phyloP scores from a whole-genome alignment of 2,797 vertebrate genomes.

The Cercopithecus mitis region DNA sequence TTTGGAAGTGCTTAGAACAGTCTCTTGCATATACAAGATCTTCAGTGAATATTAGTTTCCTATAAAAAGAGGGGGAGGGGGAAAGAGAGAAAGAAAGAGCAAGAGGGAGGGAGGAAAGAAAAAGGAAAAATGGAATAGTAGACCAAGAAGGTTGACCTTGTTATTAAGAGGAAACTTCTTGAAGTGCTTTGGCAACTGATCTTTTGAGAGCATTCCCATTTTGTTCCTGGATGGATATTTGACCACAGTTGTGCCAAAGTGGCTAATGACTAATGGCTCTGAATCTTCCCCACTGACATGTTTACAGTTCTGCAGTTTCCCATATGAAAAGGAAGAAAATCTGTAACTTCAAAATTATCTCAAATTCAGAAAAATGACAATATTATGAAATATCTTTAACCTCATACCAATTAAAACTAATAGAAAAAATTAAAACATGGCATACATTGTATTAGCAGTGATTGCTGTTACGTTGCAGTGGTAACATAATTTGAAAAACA shows the following conservation, averaged over 20 bases:
- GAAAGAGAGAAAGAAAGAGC: neutral
- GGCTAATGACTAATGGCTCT: slow-evolving; percentile 16
- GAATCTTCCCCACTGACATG: neutral
- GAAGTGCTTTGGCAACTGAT: slow-evolving; percentile 57
- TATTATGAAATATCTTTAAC: neutral
- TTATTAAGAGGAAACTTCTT: slow-evolving; percentile 55
- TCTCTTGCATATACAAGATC: neutral
- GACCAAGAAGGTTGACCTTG: slow-evolving; percentile 57
- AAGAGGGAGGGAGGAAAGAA: neutral
- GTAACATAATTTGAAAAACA: neutral
- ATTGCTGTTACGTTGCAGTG: neutral
- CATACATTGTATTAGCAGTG: neutral
- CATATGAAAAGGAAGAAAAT: neutral
- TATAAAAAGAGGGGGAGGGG: neutral
- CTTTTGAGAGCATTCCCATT: neutral
- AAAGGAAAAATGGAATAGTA: neutral
- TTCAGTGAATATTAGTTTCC: slow-evolving; percentile 36
- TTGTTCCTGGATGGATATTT: slow-evolving; percentile 54
- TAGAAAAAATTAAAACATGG: neutral
- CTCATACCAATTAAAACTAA: neutral
- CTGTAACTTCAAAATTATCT: slow-evolving; percentile 26
- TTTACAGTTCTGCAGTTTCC: neutral
- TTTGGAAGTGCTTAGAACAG: slow-evolving; percentile 22
- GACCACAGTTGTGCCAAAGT: slow-evolving; percentile 60
- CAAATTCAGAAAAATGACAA: slow-evolving; percentile 21